Conservation (phyloP, 1,140 invertebrate species). For the Anastrepha obliqua region DNA sequence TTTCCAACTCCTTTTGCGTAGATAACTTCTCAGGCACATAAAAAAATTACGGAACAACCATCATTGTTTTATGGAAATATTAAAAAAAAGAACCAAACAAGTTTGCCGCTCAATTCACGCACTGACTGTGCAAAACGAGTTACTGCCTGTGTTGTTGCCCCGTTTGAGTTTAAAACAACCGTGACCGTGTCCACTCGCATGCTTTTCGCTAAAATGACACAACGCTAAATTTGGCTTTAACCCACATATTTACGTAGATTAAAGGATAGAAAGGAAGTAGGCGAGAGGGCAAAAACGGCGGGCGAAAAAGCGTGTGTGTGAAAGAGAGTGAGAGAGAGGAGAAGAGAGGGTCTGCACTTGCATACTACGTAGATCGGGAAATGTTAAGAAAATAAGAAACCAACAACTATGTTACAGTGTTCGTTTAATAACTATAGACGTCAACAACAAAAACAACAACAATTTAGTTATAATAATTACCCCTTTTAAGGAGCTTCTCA, state of each 20-base stretch:
- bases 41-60: background rate
- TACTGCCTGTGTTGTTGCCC: background rate
- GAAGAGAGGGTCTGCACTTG: background rate
- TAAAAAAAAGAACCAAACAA: background rate
- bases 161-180: conserved; percentile 7
- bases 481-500: background rate
- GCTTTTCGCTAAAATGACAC: background rate
- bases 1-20: background rate
- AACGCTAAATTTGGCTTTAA: conserved; percentile 43
- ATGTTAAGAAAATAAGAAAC: background rate
- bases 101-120: conserved; percentile 7
- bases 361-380: background rate
- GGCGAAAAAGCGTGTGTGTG: too few relatives aligned
- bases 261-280: background rate
- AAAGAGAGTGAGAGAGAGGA: background rate
- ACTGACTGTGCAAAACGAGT: background rate
- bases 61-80: background rate
- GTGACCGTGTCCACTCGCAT: conserved; percentile 33
- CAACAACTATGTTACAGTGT: background rate
- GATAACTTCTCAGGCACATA: background rate
- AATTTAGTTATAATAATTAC: conserved; percentile 26
- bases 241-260: conserved; percentile 34
- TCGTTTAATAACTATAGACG: background rate
- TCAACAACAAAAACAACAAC: background rate
- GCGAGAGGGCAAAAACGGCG: background rate